These are phyloP conservation scores for Pseudonaja textilis DNA, from an alignment of 2,113 vertebrate genomes.

Conservation along the genomic window DNA sequence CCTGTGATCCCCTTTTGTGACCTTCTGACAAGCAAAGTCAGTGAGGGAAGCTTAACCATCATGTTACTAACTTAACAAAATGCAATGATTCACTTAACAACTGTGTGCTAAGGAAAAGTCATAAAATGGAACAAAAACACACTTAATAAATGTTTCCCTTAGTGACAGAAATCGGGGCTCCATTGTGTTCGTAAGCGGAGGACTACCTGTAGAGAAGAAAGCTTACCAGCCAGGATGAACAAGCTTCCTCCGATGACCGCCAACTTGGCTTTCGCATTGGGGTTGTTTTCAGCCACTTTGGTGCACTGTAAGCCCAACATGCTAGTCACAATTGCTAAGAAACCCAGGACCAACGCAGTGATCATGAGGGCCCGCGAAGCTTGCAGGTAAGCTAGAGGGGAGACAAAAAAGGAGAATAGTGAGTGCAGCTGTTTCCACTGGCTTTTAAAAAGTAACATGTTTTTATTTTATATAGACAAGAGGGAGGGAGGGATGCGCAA, in stretches of 20 bases:
- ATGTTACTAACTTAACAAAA: too few relatives aligned
- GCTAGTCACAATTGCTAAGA: constrained; percentile 71
- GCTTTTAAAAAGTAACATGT: not conserved
- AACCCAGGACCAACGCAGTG: constrained; percentile 71
- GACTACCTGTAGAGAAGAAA: not conserved
- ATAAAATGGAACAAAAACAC: too few relatives aligned
- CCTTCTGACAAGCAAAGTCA: too few relatives aligned
- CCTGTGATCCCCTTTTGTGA: too few relatives aligned
- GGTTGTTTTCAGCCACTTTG: constrained; percentile 70
- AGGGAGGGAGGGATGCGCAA: too few relatives aligned
- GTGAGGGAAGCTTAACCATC: too few relatives aligned
- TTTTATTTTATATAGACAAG: not conserved
- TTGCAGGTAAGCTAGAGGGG: constrained; percentile 80
- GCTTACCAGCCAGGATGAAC: constrained; percentile 80
- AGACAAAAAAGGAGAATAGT: not conserved
- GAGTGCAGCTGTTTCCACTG: not conserved
- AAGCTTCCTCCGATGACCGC: constrained; percentile 71
- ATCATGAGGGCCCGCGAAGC: constrained; percentile 89
- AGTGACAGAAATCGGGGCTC: not conserved
- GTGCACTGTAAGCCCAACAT: constrained; percentile 81
- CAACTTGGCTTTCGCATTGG: constrained; percentile 75
- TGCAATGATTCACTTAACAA: too few relatives aligned
- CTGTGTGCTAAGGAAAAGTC: too few relatives aligned
- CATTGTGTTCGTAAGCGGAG: not conserved
- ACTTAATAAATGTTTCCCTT: not conserved